Evolutionary conservation across 2,888 invertebrate species (phyloP), one percentile per base, ranked within the genome.

Genomic region (Leptinotarsa peninsularis): DNA sequence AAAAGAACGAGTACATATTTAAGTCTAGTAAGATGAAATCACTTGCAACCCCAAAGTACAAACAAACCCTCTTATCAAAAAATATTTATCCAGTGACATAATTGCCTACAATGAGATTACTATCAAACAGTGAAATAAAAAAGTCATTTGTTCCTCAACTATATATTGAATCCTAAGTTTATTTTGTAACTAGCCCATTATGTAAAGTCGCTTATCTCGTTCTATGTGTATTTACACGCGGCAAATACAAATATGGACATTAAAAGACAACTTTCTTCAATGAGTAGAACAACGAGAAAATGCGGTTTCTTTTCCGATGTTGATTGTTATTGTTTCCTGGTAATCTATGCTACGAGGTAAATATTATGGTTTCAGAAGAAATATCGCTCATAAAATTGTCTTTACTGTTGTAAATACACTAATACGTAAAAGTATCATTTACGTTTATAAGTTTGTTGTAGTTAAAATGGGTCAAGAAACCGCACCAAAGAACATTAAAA

Each of bases 271-370:
- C 63, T 63, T 63, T 43, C 63, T 33, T 63, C 63, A 33, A n/a
- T 43, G 63, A 43, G 33, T 63, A 58, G 58, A 23, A 58, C 58
- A 58, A 63, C 63, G 63, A 54, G 68, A 68, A 68, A 68, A 52
- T 50, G 54, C 23, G 68, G 50, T 68, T 68, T 68, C 68, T 68
- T 50, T 68, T 68, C 43, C 17, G 68, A 52, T 54, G 50, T 54
- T 23, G 27, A 54, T 52, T 27, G 52, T 68, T 68, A 52, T 52
- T 54, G 68, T 68, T 68, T 54, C 68, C 54, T 54, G 49, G 68
- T 54, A 54, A 68, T 68, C n/a, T 27, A 63, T 33, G 63, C n/a
- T 43, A 43, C 17, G 17, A n/a, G 63, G 27, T 63, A 63, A 63
- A 63, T 63, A 63, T 63, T 63, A 63, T 63, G 63, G 63, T 63